phyloP scores from a whole-genome alignment of 2,113 vertebrate species.

The Notothenia rossii region DNA sequence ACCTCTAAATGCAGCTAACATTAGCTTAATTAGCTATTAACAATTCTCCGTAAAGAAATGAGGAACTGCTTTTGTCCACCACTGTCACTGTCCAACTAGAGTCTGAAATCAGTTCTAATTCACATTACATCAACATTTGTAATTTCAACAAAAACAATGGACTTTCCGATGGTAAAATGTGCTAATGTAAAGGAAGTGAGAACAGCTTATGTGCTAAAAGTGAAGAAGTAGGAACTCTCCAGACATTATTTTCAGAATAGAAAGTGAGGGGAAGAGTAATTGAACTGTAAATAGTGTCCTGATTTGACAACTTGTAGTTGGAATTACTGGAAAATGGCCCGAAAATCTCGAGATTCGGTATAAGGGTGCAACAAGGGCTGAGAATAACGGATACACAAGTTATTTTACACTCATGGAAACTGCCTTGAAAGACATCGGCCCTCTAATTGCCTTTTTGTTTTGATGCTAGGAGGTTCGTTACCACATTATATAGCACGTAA shows the following conservation, averaged over 20 bases:
- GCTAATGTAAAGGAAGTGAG: not conserved
- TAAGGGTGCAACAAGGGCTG: no score
- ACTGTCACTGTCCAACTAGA: no score
- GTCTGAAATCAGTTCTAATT: not conserved
- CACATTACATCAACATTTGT: not conserved
- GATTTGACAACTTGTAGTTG: not conserved
- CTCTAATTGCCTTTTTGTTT: not conserved
- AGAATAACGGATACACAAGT: no score
- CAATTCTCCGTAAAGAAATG: not conserved
- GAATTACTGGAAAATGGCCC: no score
- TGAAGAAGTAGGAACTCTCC: conserved; percentile 7
- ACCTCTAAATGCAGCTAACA: not conserved
- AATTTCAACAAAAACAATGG: not conserved
- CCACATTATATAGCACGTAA: conserved; percentile 14
- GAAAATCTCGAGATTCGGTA: no score
- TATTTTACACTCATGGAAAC: no score
- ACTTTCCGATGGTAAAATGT: not conserved
- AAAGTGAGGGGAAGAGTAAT: not conserved
- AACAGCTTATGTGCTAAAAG: not conserved
- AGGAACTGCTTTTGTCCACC: not conserved
- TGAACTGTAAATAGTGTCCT: not conserved
- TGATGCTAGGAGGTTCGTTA: not conserved
- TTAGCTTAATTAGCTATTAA: not conserved
- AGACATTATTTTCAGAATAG: not conserved
- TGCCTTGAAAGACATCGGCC: no score